These are phyloP conservation scores for Rattus rattus DNA, from an alignment of 2,113 vertebrate genomes.

Conservation along the genomic window DNA sequence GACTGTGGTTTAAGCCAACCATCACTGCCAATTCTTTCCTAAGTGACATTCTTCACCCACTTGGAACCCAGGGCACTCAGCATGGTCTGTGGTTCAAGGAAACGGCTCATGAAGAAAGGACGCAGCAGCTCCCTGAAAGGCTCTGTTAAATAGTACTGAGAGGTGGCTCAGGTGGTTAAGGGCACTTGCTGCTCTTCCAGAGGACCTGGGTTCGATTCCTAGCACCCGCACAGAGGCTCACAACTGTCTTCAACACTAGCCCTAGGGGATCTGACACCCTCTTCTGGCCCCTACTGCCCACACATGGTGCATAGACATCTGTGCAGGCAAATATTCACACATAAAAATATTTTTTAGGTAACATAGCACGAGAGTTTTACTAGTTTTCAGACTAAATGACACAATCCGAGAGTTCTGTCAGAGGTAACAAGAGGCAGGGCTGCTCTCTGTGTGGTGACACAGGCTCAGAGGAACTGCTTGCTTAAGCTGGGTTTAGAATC, in stretches of 20 bases:
- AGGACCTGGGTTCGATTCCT: background rate
- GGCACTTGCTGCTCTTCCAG: background rate
- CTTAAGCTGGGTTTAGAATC: rapidly evolving
- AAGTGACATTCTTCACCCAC: background rate
- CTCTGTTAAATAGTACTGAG: background rate
- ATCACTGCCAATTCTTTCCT: background rate
- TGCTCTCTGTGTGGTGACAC: background rate
- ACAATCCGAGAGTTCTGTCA: background rate
- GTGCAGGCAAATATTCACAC: background rate
- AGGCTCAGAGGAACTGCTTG: background rate
- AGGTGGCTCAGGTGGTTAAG: background rate
- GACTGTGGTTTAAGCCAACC: background rate
- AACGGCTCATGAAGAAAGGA: background rate
- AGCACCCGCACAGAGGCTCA: too few relatives aligned
- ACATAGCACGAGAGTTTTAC: rapidly evolving
- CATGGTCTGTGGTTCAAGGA: rapidly evolving
- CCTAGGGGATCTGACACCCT: background rate
- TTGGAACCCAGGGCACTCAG: background rate
- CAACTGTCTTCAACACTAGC: background rate
- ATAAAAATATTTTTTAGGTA: background rate
- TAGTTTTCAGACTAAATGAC: background rate
- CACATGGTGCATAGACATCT: background rate
- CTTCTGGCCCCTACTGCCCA: background rate
- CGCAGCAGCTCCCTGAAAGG: rapidly evolving
- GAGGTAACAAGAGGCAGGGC: background rate